Conservation (phyloP, 2,797 vertebrate species). For the Danio tinwini region DNA sequence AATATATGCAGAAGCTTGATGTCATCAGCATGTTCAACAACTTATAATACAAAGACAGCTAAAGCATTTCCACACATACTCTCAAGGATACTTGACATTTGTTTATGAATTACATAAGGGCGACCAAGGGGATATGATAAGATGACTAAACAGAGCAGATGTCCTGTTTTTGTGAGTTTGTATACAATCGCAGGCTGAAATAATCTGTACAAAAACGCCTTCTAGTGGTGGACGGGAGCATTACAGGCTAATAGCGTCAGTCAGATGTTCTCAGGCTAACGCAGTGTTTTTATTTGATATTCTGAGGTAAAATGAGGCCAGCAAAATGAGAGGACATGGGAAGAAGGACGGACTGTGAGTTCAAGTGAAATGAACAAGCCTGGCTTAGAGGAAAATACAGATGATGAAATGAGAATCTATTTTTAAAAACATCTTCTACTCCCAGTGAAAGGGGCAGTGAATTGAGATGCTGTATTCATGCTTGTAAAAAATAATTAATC, state of each 20-base stretch:
- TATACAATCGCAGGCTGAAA: neutral
- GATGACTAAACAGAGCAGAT: slow-evolving; percentile 25
- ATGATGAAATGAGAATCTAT: slow-evolving; percentile 12
- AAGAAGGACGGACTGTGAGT: neutral
- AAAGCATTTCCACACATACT: slow-evolving; percentile 8
- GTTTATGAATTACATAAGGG: slow-evolving; percentile 6
- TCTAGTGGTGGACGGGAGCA: slow-evolving; percentile 35
- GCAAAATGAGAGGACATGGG: neutral
- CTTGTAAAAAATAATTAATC: neutral
- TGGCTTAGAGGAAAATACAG: slow-evolving; percentile 4
- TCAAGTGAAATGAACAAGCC: slow-evolving; percentile 19
- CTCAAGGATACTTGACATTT: slow-evolving; percentile 15
- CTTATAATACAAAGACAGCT: neutral
- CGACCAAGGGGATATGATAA: neutral
- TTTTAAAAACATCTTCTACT: neutral
- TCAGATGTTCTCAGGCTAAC: neutral
- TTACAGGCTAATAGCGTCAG: neutral
- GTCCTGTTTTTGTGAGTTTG: neutral
- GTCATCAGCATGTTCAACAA: neutral
- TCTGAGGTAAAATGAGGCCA: neutral
- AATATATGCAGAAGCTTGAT: neutral
- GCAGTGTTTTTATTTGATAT: neutral
- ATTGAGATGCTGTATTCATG: neutral
- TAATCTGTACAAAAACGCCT: slow-evolving; percentile 6
- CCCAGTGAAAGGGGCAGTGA: neutral